phyloP scores from a whole-genome alignment of 2,113 vertebrate species.

The Condylura cristata region DNA sequence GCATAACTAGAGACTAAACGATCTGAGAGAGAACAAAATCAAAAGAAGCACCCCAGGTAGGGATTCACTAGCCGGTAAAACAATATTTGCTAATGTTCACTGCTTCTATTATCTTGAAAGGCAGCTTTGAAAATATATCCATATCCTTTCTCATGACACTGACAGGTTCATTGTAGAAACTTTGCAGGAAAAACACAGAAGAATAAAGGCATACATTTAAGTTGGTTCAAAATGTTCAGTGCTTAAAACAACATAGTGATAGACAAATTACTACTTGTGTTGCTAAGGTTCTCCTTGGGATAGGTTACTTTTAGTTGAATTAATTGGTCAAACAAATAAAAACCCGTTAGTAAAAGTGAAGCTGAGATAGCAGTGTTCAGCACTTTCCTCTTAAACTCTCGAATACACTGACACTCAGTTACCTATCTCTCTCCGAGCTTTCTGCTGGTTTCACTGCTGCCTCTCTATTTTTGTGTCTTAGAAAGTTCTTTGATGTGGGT shows the following conservation, averaged over 20 bases:
- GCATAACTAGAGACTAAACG: background rate
- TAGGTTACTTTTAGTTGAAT: background rate
- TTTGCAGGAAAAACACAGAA: background rate
- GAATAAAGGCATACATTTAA: background rate
- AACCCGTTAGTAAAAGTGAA: background rate
- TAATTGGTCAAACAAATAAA: conserved; percentile 23
- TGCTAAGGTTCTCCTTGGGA: background rate
- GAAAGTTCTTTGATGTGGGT: conserved; percentile 51
- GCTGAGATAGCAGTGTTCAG: background rate
- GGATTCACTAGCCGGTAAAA: background rate
- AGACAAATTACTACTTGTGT: background rate
- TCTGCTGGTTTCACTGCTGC: conserved; percentile 54
- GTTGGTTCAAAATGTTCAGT: conserved; percentile 28
- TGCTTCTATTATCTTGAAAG: conserved; percentile 1
- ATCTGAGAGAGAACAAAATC: background rate
- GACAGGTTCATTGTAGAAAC: background rate
- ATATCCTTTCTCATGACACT: conserved; percentile 10
- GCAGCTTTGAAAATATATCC: conserved; percentile 7
- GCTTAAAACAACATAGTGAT: conserved; percentile 3
- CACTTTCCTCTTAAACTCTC: background rate
- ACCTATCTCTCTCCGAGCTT: conserved; percentile 33
- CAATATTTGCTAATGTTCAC: background rate
- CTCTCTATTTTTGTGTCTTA: conserved; percentile 39
- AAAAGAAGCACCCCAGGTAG: background rate
- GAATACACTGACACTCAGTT: background rate